These are phyloP conservation scores for Neodon shergylaensis DNA, from an alignment of 2,113 vertebrate species.

Conservation along the genomic window DNA sequence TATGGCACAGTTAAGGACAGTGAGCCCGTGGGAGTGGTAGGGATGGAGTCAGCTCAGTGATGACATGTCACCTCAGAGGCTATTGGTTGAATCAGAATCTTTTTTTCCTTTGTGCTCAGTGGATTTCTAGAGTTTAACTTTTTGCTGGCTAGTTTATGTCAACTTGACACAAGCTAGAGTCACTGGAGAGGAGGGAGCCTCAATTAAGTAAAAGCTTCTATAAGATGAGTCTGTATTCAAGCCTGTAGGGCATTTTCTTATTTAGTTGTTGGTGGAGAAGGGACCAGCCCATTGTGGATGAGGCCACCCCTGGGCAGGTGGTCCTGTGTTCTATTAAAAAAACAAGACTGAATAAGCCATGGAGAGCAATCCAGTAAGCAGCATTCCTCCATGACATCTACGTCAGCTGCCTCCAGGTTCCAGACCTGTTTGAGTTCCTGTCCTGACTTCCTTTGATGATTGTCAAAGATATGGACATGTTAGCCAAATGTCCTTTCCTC, in stretches of 20 bases:
- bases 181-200: neutral
- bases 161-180: neutral
- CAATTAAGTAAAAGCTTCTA: neutral
- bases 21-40: neutral
- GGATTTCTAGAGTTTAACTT: slow-evolving; percentile 14
- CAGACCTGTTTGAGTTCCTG: neutral
- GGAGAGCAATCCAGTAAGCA: neutral
- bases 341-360: neutral
- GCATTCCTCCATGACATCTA: too few species aligned
- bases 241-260: neutral
- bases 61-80: neutral
- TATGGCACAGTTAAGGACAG: neutral
- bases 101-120: neutral
- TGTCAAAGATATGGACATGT: neutral
- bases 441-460: neutral
- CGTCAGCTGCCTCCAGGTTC: neutral
- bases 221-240: neutral
- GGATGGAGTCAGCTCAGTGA: neutral
- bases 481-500: neutral
- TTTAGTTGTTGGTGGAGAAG: neutral
- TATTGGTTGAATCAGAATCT: slow-evolving; percentile 18
- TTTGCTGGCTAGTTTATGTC: neutral
- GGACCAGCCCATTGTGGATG: neutral
- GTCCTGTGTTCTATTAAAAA: neutral
- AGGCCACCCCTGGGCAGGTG: neutral